phyloP scores from a whole-genome alignment of 2,888 invertebrate species.

The Empis stercorea region DNA sequence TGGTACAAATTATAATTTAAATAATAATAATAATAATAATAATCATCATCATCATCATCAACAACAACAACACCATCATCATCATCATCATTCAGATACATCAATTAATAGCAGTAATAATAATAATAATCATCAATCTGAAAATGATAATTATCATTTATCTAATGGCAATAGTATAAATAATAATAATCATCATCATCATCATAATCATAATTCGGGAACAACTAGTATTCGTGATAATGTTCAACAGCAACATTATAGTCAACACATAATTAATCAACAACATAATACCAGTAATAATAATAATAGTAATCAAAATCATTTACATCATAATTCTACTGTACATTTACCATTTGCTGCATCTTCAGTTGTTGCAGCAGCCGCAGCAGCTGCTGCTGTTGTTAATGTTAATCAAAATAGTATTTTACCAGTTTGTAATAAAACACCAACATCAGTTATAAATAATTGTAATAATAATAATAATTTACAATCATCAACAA shows the following conservation, averaged over 20 bases:
- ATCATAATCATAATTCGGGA: neutral
- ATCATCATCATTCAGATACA: conserved; percentile 7
- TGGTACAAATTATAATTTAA: conserved; percentile 12
- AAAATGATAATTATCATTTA: neutral
- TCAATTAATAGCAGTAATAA: neutral
- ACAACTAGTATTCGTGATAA: no score
- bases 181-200: neutral
- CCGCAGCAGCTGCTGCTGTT: conserved; percentile 17
- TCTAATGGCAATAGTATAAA: neutral
- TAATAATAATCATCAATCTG: neutral
- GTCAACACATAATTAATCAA: no score
- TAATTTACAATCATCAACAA: neutral
- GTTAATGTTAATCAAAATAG: neutral
- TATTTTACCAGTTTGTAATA: neutral
- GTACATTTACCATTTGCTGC: neutral
- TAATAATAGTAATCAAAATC: neutral
- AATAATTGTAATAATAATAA: neutral
- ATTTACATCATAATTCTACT: neutral
- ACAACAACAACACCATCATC: conserved; percentile 21
- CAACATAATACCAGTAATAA: neutral
- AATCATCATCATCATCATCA: conserved; percentile 19
- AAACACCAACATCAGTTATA: neutral
- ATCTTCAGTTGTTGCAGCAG: conserved; percentile 7
- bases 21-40: no score
- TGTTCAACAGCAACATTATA: no score